Percentiles rank a stretch among this genome's conserved stretches.
Evolutionary conservation across 2,888 invertebrate species (phyloP).

Genomic region (Ceraclea dissimilis): DNA sequence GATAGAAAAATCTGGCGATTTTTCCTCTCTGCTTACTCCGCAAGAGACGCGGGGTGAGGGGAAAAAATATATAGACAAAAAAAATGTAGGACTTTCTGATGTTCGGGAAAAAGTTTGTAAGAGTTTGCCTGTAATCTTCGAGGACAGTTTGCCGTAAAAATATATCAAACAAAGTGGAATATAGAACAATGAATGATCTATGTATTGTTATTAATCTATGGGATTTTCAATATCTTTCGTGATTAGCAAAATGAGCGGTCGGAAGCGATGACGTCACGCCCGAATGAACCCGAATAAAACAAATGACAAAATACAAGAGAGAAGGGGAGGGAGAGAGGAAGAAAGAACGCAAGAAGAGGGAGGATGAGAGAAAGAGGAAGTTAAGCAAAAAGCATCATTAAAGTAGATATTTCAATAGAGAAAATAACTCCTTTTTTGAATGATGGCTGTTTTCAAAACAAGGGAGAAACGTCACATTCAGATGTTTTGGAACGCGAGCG

Average conservation of each 20-base stretch:
- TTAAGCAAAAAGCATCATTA: constrained; percentile 2
- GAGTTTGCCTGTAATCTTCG: neutral
- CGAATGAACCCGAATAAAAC: constrained; percentile 10
- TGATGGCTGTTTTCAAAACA: neutral
- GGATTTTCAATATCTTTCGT: constrained; percentile 18
- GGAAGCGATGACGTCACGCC: constrained; percentile 14
- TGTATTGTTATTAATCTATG: constrained; percentile 6
- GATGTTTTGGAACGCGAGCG: neutral
- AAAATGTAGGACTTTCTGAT: too few relatives aligned
- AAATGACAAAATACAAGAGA: neutral
- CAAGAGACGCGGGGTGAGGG: too few relatives aligned
- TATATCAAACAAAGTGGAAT: neutral
- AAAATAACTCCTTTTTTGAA: constrained; percentile 6
- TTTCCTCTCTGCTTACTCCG: too few relatives aligned
- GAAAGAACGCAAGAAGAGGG: neutral
- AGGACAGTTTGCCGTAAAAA: neutral
- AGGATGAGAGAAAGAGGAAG: neutral
- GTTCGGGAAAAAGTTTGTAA: too few relatives aligned
- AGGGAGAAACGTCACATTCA: neutral
- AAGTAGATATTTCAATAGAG: neutral
- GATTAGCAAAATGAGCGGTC: constrained; percentile 20
- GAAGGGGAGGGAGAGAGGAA: neutral
- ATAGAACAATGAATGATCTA: constrained; percentile 6
- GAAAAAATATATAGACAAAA: too few relatives aligned
- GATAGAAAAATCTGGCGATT: too few relatives aligned